Evolutionary conservation across 2,113 vertebrate species (phyloP).

Genomic region (Salminus brasiliensis): DNA sequence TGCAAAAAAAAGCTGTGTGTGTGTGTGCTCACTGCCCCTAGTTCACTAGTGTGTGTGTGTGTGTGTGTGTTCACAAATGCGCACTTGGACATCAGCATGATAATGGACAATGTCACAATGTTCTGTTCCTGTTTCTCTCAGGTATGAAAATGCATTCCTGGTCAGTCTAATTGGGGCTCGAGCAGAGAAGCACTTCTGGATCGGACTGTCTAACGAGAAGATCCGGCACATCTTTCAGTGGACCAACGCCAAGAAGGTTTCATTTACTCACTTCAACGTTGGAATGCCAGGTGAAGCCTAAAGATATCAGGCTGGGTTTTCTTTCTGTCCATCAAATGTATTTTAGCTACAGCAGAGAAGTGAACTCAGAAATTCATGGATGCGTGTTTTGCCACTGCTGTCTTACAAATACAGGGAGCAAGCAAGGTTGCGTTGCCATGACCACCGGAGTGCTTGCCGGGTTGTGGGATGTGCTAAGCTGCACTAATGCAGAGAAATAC

Average conservation of each 20-base stretch:
- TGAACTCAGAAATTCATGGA: background rate
- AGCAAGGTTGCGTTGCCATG: slow-evolving; percentile 89
- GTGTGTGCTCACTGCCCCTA: no score
- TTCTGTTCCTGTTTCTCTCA: slow-evolving; percentile 55
- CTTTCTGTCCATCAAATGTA: background rate
- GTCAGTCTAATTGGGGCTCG: slow-evolving; percentile 87
- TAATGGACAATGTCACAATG: no score
- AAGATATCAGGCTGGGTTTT: no score
- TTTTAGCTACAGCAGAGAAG: background rate
- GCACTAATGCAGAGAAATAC: slow-evolving; percentile 86
- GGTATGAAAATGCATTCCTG: slow-evolving; percentile 92
- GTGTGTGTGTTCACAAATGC: no score
- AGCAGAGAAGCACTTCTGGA: slow-evolving; percentile 90
- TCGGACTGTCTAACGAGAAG: slow-evolving; percentile 85
- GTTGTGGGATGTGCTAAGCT: slow-evolving; percentile 91
- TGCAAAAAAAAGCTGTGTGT: no score
- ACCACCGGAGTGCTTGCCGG: slow-evolving; percentile 87
- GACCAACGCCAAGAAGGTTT: slow-evolving; percentile 74
- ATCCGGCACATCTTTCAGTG: slow-evolving; percentile 82
- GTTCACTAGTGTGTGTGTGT: no score
- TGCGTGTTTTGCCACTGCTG: background rate
- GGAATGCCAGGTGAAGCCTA: slow-evolving; percentile 89
- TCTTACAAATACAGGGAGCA: slow-evolving; percentile 57
- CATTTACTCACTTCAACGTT: slow-evolving; percentile 88
- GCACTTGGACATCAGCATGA: no score